phyloP scores from a whole-genome alignment of 2,888 invertebrate species.

The Endomychus coccineus region DNA sequence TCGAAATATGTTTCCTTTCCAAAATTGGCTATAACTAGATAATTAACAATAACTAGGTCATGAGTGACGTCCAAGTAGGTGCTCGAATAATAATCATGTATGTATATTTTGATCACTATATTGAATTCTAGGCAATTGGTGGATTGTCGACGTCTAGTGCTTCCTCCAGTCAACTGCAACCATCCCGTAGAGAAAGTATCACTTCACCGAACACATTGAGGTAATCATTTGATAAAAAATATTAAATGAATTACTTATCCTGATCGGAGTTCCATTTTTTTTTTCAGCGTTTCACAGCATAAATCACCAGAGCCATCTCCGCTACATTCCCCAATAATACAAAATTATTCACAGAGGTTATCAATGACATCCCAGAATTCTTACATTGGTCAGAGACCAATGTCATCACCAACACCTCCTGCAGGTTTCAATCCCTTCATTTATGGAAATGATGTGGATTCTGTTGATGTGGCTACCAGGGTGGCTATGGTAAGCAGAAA shows the following conservation, averaged over 20 bases:
- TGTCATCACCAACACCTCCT: constrained; percentile 51
- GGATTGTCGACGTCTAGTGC: constrained; percentile 65
- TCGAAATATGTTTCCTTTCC: no score
- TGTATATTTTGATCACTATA: constrained; percentile 12
- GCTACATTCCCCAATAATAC: constrained; percentile 25
- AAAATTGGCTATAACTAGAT: no score
- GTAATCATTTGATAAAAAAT: constrained; percentile 24
- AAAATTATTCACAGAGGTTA: constrained; percentile 25
- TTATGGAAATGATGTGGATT: constrained; percentile 91
- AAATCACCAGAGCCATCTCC: constrained; percentile 35
- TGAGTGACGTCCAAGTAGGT: no score
- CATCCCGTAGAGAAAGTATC: constrained; percentile 59
- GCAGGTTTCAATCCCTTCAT: constrained; percentile 74
- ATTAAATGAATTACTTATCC: neutral
- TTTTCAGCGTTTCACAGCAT: constrained; percentile 40
- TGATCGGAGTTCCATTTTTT: constrained; percentile 4
- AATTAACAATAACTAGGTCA: no score
- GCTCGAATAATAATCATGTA: no score
- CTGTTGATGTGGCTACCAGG: constrained; percentile 95
- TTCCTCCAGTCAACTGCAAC: constrained; percentile 52
- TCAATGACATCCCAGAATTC: constrained; percentile 29
- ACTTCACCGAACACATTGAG: constrained; percentile 48
- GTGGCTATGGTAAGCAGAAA: constrained; percentile 79
- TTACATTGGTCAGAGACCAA: constrained; percentile 43
- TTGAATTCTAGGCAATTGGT: constrained; percentile 59